Evolutionary conservation across 2,888 invertebrate genomes (phyloP), one percentile per base, ranked within the genome.

Genomic region (Leptogaster cylindrica): DNA sequence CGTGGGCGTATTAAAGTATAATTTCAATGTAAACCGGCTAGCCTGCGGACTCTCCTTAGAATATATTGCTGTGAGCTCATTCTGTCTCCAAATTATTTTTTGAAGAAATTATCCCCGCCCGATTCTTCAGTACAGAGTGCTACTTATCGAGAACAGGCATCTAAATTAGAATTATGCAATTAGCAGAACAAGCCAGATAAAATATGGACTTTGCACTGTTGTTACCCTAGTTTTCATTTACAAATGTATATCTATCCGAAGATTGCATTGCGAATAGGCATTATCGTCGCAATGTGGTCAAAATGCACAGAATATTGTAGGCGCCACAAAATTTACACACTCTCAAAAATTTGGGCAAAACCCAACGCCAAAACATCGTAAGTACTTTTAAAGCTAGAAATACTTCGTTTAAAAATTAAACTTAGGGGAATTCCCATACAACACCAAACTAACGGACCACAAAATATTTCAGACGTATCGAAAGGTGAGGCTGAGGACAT

Each of bases 81-180:
- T 55, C 55, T 55, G 55, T 55, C 55, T 55, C 55, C 55, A 55
- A 55, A 55, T 55, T 31, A 55, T 36, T 55, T 55, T 55, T 55
- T 55, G 36, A 55, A 36, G 41, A 41, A 55, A 36, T 18, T 25
- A 4, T n/a, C 55, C 33, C 33, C 8, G 46, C 20, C 23, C 46
- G 16, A 20, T 20, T 46, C 46, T 25, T 46, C 46, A 12, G 46
- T 46, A 12, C 46, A 12, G n/a, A 7, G 10, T 20, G 46, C 16
- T 10, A 55, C 23, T 55, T 36, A 55, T 55, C 25, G 33, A 39
- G 55, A 55, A 39, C 55, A 52, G 55, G 20, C 55, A 23, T 36
- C 55, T 55, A 55, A 55, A 55, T 55, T 55, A 55, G 39, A 55
- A 55, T 55, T 55, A 55, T 20, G 55, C 55, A 55, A 55, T 23